Evolutionary conservation across 2,888 invertebrate species (phyloP).

Genomic region (Macropis europaea): DNA sequence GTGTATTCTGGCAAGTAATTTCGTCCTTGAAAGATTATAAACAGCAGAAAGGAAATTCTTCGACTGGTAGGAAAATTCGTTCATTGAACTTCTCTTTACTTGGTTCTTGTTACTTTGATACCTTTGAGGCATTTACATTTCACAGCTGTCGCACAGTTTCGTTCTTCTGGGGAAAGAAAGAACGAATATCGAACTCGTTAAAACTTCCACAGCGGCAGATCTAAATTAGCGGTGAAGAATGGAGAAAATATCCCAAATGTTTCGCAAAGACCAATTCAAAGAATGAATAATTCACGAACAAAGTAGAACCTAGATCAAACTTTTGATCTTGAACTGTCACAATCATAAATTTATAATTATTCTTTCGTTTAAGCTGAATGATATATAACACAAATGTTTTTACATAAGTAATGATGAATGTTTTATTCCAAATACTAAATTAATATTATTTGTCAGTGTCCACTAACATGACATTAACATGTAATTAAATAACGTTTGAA

Average conservation of each 20-base stretch:
- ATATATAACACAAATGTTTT: no score
- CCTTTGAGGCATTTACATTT: conserved; percentile 39
- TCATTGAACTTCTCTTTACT: conserved; percentile 19
- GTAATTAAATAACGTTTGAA: no score
- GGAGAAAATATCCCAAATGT: conserved; percentile 36
- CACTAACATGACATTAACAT: no score
- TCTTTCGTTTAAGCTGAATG: no score
- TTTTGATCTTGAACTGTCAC: background rate
- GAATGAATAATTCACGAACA: conserved; percentile 36
- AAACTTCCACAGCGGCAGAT: conserved; percentile 64
- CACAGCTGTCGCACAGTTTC: conserved; percentile 47
- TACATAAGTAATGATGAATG: no score
- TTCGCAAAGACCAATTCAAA: conserved; percentile 7
- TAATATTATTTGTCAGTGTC: no score
- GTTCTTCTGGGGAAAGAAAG: conserved; percentile 30
- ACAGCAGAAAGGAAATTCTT: background rate
- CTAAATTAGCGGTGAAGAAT: conserved; percentile 51
- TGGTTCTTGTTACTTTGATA: conserved; percentile 23
- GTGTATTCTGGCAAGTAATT: no score
- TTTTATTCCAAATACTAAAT: no score
- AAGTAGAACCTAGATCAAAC: conserved; percentile 4
- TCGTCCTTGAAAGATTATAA: no score
- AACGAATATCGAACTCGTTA: conserved; percentile 65
- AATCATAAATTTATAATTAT: conserved; percentile 1
- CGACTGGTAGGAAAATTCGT: conserved; percentile 16